phyloP scores from a whole-genome alignment of 2,888 invertebrate species.

The Steinernema scapterisci region DNA sequence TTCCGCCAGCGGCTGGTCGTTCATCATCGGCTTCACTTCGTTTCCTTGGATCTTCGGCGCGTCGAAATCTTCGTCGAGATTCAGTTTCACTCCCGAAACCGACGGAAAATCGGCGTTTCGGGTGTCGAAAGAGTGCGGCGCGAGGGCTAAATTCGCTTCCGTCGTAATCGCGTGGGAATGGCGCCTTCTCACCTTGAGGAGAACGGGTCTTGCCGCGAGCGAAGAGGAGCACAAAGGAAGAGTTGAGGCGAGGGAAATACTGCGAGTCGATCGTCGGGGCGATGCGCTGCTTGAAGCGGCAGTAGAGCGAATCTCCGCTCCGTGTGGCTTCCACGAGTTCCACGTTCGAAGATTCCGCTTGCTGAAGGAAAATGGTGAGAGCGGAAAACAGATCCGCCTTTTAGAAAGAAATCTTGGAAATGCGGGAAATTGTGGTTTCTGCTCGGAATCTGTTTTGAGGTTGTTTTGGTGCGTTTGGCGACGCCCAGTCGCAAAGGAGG shows the following conservation, averaged over 20 bases:
- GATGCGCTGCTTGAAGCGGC: constrained; percentile 8
- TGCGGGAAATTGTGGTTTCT: not conserved
- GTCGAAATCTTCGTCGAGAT: not conserved
- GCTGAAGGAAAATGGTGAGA: not conserved
- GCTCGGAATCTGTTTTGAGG: not conserved
- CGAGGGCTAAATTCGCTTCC: constrained; percentile 6
- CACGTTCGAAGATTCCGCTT: not conserved
- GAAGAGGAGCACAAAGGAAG: constrained; percentile 26
- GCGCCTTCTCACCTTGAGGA: not conserved
- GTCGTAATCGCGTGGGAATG: not conserved
- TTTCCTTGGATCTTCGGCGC: not conserved
- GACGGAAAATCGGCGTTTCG: constrained; percentile 5
- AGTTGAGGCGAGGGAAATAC: constrained; percentile 7
- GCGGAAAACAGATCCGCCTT: not conserved
- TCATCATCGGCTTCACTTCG: not conserved
- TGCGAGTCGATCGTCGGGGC: not conserved
- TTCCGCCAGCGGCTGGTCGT: constrained; percentile 2
- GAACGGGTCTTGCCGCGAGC: constrained; percentile 13
- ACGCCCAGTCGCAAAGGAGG: too few species aligned
- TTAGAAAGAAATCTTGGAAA: too few species aligned
- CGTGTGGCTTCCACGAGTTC: constrained; percentile 15
- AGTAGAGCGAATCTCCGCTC: constrained; percentile 3
- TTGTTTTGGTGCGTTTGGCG: too few species aligned
- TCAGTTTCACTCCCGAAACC: constrained; percentile 4
- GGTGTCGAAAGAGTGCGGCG: constrained; percentile 19